Base-by-base conservation (phyloP, 2,113 vertebrate species). In the Erythrocercus mccallii region DNA sequence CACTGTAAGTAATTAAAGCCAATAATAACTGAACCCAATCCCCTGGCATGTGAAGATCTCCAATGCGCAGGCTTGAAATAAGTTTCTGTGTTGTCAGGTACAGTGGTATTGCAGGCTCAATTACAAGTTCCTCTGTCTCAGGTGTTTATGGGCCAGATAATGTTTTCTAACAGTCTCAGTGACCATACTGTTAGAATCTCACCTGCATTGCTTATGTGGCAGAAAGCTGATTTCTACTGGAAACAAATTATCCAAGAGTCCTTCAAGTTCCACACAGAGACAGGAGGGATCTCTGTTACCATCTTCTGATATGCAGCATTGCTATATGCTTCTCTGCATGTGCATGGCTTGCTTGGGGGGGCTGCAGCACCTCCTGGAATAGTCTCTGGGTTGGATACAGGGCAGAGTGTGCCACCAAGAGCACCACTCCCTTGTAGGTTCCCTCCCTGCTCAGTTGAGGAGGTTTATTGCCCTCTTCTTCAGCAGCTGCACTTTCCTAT, bases 281-380 rank as follows among this genome's bases (percentile, higher is more conserved):
- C 6, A 16, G 4, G 13, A 30, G 17, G 11, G n/a, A 37, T 40
- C 16, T 85, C 47, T 30, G 3, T 15, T 2, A 1, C 15, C 15
- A 2, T 40, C 21, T 42, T 56, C 37, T 0, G 1, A 60, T 5
- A 9, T 1, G 20, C 10, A 44, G 1, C 14, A 3, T 4, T 11
- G 25, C 19, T 23, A 16, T 15, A 1, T 0, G 2, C 21, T 71
- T 45, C 37, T n/a, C 42, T 60, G 19, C 5, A 2, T 1, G 15
- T 4, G 12, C 23, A 18, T 0, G 17, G 30, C 28, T 50, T 58
- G 31, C 25, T 37, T 5, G 27, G 23, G 6, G 16, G 16, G 40
- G 30, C 61, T 64, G 48, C 44, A 62, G 8, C 15, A 27, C 17
- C 44, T 56, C 40, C 53, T n/a, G 33, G 73, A n/a, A 23, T 13